Conservation (phyloP, 1,140 invertebrate species). For the Macrostomum lignano region DNA sequence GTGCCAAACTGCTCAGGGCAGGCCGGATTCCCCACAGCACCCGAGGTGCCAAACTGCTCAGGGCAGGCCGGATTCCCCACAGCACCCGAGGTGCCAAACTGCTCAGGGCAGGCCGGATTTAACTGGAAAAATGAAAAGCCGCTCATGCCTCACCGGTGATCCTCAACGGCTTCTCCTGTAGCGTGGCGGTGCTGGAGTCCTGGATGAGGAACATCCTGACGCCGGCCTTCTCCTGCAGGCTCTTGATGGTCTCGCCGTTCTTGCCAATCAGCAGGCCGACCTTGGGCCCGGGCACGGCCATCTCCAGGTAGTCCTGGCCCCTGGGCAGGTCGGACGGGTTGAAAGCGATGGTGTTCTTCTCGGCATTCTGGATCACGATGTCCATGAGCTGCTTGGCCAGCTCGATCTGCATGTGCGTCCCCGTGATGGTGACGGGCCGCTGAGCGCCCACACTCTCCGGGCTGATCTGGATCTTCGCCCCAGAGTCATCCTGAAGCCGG, state of each 20-base stretch:
- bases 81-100: no score
- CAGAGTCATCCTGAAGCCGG: constrained; percentile 3
- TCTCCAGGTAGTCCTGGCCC: constrained; percentile 36
- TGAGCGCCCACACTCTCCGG: constrained; percentile 3
- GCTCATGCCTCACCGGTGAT: constrained; percentile 58
- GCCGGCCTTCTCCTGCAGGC: constrained; percentile 52
- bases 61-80: no score
- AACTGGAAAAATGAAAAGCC: no score
- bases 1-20: no score
- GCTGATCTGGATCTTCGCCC: constrained; percentile 5
- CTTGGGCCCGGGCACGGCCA: constrained; percentile 81
- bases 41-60: no score
- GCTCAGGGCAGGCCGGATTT: no score
- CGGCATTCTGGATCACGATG: constrained; percentile 1
- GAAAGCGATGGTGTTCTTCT: background rate
- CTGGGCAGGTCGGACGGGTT: background rate
- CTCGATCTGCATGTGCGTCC: constrained; percentile 5
- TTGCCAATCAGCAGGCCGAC: constrained; percentile 82
- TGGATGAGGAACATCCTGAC: constrained; percentile 97
- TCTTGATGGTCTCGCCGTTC: constrained; percentile 87
- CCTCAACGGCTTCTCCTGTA: constrained; percentile 48
- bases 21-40: no score
- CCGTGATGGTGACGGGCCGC: constrained; percentile 2
- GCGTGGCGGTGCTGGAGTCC: constrained; percentile 38
- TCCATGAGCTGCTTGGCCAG: constrained; percentile 5